Conservation (phyloP, 1,140 invertebrate species). For the Trichonephila clavata region DNA sequence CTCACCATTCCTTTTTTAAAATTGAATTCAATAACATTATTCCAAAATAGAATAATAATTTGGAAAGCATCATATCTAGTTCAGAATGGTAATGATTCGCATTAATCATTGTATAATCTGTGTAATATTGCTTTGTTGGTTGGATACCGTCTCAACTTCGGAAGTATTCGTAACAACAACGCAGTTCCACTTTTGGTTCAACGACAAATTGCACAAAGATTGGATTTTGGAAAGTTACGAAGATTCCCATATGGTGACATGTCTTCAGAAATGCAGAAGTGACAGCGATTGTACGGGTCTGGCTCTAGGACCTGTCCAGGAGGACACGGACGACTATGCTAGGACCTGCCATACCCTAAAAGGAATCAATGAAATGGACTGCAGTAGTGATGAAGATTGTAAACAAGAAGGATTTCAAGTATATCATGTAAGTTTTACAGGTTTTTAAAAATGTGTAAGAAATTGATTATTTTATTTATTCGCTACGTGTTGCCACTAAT, state of each 20-base stretch:
- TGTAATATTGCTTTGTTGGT: not conserved
- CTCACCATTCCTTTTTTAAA: no score
- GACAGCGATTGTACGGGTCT: constrained; percentile 9
- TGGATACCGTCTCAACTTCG: not conserved
- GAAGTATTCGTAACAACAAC: not conserved
- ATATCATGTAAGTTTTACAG: constrained; percentile 38
- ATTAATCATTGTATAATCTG: not conserved
- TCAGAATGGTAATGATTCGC: no score
- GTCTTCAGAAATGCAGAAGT: constrained; percentile 49
- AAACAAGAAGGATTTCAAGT: constrained; percentile 42
- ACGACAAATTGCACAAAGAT: constrained; percentile 34
- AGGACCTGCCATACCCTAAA: constrained; percentile 9
- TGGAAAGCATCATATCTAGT: no score
- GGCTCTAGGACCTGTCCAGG: constrained; percentile 26
- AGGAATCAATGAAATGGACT: constrained; percentile 18
- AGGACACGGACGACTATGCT: not conserved
- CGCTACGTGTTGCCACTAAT: no score
- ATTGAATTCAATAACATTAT: no score
- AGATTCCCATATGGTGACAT: constrained; percentile 7
- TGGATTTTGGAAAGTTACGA: constrained; percentile 47
- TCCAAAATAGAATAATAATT: no score
- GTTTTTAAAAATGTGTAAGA: no score
- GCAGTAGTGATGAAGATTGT: not conserved
- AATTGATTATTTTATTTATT: no score
- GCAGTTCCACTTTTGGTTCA: constrained; percentile 52